Conservation (phyloP, 2,113 vertebrate genomes). For the Apodemus sylvaticus region DNA sequence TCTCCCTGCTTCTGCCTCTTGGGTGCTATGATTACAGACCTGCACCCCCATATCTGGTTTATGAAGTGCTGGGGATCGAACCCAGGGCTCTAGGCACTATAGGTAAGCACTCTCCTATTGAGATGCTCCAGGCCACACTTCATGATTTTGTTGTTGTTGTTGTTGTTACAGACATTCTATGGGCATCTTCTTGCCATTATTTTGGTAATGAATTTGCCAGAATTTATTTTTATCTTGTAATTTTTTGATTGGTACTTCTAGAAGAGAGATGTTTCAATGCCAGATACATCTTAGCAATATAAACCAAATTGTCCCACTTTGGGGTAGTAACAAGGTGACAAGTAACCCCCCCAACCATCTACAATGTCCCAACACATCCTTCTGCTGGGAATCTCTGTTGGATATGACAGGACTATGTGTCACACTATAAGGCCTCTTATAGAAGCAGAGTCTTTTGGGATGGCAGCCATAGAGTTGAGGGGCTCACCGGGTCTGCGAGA, state of each 20-base stretch:
- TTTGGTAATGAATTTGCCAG: too few relatives aligned
- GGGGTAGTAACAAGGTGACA: neutral
- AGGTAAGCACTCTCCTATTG: neutral
- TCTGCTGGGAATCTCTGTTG: rapidly evolving
- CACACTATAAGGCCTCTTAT: neutral
- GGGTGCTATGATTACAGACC: neutral
- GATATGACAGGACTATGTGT: rapidly evolving
- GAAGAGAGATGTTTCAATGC: neutral
- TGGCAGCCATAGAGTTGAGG: neutral
- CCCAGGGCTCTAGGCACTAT: neutral
- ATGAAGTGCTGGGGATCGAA: neutral
- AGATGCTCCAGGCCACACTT: neutral
- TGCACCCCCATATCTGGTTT: neutral
- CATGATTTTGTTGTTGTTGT: neutral
- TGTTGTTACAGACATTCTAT: neutral
- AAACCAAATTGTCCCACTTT: neutral
- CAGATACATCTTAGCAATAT: neutral
- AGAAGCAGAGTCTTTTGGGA: neutral
- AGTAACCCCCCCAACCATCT: rapidly evolving
- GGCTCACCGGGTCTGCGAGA: rapidly evolving
- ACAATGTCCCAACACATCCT: neutral
- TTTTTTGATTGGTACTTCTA: neutral
- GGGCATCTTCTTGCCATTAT: neutral
- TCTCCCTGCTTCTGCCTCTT: neutral
- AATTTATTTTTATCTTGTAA: neutral